Base-by-base conservation (phyloP, 2,113 vertebrate species). In the Syngnathus typhle region DNA sequence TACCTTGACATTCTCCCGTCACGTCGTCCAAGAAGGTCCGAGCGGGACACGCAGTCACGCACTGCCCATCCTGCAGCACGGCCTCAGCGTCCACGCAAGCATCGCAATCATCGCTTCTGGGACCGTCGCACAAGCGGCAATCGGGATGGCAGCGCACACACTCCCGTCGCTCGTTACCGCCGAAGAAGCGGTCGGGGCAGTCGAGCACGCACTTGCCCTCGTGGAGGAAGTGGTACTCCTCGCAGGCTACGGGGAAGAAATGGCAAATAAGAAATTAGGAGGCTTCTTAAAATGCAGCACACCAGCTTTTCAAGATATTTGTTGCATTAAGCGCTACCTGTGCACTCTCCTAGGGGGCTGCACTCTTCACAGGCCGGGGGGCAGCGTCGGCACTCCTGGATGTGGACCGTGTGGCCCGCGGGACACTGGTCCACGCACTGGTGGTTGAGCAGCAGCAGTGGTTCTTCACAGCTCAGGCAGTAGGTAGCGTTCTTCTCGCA, bases 361-460 rank as follows among this genome's bases (percentile, higher is more conserved):
- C 96, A 98, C n/a, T 90, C 86, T 60, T 85, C 88, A 78, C 96
- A 98, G 84, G 65, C 88, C 5, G 88, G 7, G 5, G 93, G 92
- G 69, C 95, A 98, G n/a, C 1, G 90, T 43, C 78, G 85, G 76
- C 95, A 98, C 76, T 89, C 75, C n/a, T 91, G 81, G 3, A 90
- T 88, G 63, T 78, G 68, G 0, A 82, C 82, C 36, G 89, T 85
- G 52, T 94, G 86, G 4, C 72, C 90, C 19, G 89, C 74, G 10
- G 95, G 91, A 76, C 96, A 98, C 32, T 78, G 61, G 36, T 77
- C 10, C 84, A 80, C 87, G 81, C 96, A 98, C 7, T 67, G 70
- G 64, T 88, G 77, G 0, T 90, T 49, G 47, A 92, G 86, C 19
- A 96, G 84, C 69, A 95, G 64, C 7, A 94, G 88, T 7, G 85